Conservation (phyloP, 2,888 invertebrate genomes). For the Calameuta filiformis region DNA sequence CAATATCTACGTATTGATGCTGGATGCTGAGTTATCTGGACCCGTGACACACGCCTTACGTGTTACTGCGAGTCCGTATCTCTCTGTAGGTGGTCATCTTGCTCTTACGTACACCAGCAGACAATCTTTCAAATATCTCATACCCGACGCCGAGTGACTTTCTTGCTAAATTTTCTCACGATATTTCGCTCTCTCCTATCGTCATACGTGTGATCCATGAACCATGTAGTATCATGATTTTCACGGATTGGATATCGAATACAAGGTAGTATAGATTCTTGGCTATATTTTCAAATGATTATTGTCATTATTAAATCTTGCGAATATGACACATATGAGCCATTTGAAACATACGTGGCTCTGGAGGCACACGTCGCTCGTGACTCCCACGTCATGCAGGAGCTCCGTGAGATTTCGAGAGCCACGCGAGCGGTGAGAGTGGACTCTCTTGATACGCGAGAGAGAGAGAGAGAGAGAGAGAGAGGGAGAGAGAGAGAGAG, state of each 20-base stretch:
- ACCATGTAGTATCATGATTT: not conserved
- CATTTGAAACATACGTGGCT: slow-evolving; percentile 4
- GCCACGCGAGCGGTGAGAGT: slow-evolving; percentile 35
- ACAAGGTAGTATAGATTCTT: not conserved
- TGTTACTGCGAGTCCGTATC: not conserved
- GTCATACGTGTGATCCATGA: not conserved
- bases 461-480: not conserved
- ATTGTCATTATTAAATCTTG: slow-evolving; percentile 12
- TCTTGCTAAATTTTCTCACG: not conserved
- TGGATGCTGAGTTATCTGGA: not conserved
- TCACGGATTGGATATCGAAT: not conserved
- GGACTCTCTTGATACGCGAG: not conserved
- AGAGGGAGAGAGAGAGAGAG: not conserved
- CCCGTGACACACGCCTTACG: not conserved
- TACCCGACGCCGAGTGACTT: not conserved
- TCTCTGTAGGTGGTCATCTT: not conserved
- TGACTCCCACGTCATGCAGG: slow-evolving; percentile 29
- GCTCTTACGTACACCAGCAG: not conserved
- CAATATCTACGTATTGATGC: not conserved
- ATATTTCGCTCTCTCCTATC: not conserved
- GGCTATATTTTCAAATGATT: slow-evolving; percentile 4
- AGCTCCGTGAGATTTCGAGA: slow-evolving; percentile 37
- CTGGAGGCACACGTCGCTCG: slow-evolving; percentile 5
- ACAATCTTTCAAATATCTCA: not conserved
- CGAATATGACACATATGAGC: slow-evolving; percentile 11